phyloP scores from a whole-genome alignment of 2,888 invertebrate genomes.

The Scaeva pyrastri region DNA sequence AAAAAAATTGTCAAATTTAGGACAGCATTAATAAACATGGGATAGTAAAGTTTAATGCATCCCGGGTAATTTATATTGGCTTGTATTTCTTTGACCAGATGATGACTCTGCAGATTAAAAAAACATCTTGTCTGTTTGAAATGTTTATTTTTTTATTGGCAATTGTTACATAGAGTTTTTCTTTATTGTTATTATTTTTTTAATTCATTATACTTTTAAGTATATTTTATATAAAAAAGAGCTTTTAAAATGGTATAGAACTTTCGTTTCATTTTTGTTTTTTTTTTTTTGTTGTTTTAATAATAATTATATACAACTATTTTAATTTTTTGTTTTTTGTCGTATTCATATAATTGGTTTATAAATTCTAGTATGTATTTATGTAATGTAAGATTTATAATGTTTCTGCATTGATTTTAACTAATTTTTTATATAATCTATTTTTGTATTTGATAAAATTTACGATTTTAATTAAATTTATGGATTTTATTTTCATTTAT shows the following conservation, averaged over 20 bases:
- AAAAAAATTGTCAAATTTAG: too few relatives aligned
- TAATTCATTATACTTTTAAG: slow-evolving; percentile 24
- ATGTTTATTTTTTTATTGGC: slow-evolving; percentile 69
- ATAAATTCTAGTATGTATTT: slow-evolving; percentile 55
- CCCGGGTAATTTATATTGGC: too few relatives aligned
- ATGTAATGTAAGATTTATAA: slow-evolving; percentile 44
- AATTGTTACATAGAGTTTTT: slow-evolving; percentile 65
- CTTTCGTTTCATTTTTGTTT: slow-evolving; percentile 32
- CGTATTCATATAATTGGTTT: slow-evolving; percentile 51
- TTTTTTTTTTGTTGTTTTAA: neutral
- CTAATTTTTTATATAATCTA: slow-evolving; percentile 37
- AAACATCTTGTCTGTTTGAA: slow-evolving; percentile 9
- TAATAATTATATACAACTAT: slow-evolving; percentile 61
- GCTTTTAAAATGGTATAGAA: slow-evolving; percentile 64
- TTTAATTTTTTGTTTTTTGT: slow-evolving; percentile 54
- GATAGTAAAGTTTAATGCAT: too few relatives aligned
- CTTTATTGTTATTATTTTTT: slow-evolving; percentile 44
- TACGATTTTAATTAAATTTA: slow-evolving; percentile 16
- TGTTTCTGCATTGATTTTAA: slow-evolving; percentile 57
- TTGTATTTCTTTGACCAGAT: too few relatives aligned
- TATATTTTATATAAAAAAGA: slow-evolving; percentile 71
- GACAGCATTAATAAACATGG: too few relatives aligned
- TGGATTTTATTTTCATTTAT: slow-evolving; percentile 26
- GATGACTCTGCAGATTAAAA: neutral
- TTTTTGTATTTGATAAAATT: slow-evolving; percentile 25